Conservation (phyloP, 2,113 vertebrate species). For the Ariopsis seemanni region DNA sequence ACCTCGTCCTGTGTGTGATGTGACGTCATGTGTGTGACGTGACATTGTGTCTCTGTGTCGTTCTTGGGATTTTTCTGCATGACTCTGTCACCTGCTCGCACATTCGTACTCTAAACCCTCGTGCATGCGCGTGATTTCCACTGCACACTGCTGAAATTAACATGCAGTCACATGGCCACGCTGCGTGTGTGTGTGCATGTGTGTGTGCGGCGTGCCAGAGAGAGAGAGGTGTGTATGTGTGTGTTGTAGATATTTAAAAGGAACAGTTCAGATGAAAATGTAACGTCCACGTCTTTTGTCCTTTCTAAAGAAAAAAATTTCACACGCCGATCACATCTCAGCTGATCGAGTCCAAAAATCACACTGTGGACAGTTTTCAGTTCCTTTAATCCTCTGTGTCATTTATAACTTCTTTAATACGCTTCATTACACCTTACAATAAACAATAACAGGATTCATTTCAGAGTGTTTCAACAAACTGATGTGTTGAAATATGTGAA, state of each 20-base stretch:
- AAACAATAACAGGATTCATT: neutral
- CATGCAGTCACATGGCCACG: neutral
- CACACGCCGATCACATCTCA: neutral
- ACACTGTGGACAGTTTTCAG: neutral
- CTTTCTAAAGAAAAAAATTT: neutral
- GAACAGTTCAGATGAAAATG: neutral
- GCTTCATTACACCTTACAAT: neutral
- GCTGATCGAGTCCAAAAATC: neutral
- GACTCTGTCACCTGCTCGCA: neutral
- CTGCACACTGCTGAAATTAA: neutral
- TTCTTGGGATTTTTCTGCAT: neutral
- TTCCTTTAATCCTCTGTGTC: conserved; percentile 9
- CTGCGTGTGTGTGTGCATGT: neutral
- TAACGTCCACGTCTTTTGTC: neutral
- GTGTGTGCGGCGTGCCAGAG: neutral
- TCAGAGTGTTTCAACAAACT: no score
- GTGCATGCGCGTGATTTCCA: neutral
- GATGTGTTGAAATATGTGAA: no score
- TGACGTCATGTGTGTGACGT: conserved; percentile 22
- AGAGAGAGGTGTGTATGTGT: neutral
- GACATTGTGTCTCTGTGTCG: neutral
- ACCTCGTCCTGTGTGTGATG: conserved; percentile 14
- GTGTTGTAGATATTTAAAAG: neutral
- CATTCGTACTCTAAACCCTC: neutral
- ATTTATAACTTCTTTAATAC: neutral